Conservation (phyloP, 2,888 invertebrate species). For the Hydropsyche betteni region DNA sequence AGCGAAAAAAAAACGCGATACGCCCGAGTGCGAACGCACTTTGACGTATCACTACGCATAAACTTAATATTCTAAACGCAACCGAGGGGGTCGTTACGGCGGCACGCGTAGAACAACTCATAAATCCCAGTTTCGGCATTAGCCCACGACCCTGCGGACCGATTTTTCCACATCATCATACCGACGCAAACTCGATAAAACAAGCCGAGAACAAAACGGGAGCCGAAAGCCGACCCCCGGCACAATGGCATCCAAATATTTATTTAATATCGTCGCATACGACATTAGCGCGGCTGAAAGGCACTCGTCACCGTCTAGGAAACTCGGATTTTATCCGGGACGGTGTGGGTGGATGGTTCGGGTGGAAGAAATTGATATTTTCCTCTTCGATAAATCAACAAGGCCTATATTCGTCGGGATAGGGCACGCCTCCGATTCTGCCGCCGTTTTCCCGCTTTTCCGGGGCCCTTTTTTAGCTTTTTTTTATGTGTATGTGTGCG, state of each 20-base stretch:
- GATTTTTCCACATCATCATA: no score
- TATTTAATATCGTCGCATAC: no score
- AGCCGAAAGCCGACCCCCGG: background rate
- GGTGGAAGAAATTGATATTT: slow-evolving; percentile 26
- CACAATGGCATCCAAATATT: no score
- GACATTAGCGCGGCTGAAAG: no score
- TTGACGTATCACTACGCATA: slow-evolving; percentile 2
- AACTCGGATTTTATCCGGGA: no score
- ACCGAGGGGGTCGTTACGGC: slow-evolving; percentile 32
- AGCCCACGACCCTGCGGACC: slow-evolving; percentile 17
- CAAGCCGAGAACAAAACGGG: no score
- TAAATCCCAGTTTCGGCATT: slow-evolving; percentile 30
- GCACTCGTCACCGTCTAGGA: no score
- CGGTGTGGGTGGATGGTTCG: no score
- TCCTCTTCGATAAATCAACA: slow-evolving; percentile 33
- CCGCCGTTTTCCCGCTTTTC: background rate
- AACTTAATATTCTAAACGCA: slow-evolving; percentile 38
- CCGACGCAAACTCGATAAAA: background rate
- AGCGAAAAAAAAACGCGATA: background rate
- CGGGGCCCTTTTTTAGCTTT: background rate
- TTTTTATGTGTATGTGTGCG: background rate
- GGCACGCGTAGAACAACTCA: slow-evolving; percentile 32
- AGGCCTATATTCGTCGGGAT: slow-evolving; percentile 23
- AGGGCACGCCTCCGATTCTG: background rate
- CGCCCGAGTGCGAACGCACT: slow-evolving; percentile 14